Conservation (phyloP, 2,113 vertebrate genomes). For the Syrrhaptes paradoxus region DNA sequence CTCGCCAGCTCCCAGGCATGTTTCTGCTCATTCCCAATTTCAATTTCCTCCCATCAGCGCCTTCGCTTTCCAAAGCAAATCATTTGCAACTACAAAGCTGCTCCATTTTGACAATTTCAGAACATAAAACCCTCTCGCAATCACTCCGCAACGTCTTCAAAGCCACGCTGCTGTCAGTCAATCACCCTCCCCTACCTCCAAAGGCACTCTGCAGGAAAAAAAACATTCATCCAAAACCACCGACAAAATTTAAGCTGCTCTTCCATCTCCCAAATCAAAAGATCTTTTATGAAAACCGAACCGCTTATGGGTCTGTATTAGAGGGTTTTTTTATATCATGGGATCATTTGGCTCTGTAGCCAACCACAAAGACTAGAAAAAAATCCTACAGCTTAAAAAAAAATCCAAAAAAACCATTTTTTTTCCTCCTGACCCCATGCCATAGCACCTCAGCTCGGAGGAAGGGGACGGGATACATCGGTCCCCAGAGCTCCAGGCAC, state of each 20-base stretch:
- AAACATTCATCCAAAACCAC: neutral
- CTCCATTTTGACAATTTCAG: conserved; percentile 17
- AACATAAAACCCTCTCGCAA: conserved; percentile 1
- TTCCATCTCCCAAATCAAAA: neutral
- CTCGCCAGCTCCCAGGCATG: neutral
- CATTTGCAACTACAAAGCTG: conserved; percentile 9
- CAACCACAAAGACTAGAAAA: neutral
- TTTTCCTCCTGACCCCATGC: neutral
- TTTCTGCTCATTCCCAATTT: neutral
- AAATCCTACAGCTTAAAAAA: neutral
- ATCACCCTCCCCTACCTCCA: neutral
- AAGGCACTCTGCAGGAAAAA: neutral
- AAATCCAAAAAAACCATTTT: fast-evolving
- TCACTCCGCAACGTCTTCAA: neutral
- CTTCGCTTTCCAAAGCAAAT: conserved; percentile 4
- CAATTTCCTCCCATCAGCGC: neutral
- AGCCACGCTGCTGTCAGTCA: neutral
- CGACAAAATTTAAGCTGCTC: neutral
- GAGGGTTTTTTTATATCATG: neutral
- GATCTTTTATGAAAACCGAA: neutral
- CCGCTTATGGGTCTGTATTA: neutral
- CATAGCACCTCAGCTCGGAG: neutral
- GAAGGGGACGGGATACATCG: neutral
- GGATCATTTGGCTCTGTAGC: neutral
- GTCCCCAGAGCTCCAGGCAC: neutral